Conservation (phyloP, 2,888 invertebrate species). For the Eristalinus aeneus region DNA sequence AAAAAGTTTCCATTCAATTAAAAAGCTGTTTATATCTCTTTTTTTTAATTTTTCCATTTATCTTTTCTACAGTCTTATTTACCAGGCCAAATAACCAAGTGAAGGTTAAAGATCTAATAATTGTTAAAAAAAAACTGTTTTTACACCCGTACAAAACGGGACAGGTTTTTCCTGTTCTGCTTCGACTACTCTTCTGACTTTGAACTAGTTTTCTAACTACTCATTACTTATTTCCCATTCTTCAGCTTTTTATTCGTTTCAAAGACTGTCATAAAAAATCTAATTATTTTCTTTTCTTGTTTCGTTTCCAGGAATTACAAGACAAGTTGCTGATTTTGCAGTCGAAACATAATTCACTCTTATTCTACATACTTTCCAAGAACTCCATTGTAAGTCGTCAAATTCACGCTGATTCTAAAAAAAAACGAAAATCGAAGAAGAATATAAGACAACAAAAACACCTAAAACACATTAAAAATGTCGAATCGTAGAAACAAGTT, state of each 20-base stretch:
- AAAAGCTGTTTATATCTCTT: too few species aligned
- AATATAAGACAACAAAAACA: background rate
- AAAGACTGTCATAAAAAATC: constrained; percentile 19
- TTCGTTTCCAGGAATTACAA: constrained; percentile 45
- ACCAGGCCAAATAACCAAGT: background rate
- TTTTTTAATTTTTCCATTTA: too few species aligned
- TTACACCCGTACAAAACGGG: background rate
- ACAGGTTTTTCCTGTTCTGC: constrained; percentile 43
- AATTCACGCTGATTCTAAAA: background rate
- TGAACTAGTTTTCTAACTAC: constrained; percentile 40
- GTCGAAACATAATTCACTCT: constrained; percentile 16
- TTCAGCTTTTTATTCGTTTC: background rate
- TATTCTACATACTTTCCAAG: background rate
- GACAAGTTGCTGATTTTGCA: constrained; percentile 3
- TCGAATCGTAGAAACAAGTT: constrained; percentile 74
- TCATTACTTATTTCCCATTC: background rate
- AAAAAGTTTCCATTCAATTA: too few species aligned
- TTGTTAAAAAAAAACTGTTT: background rate
- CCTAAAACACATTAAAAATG: constrained; percentile 72
- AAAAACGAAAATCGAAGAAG: background rate
- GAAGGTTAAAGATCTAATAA: constrained; percentile 9
- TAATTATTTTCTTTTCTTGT: constrained; percentile 5
- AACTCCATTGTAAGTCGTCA: constrained; percentile 31
- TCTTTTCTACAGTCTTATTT: background rate
- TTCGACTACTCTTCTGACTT: constrained; percentile 32